Conservation (phyloP, 2,113 vertebrate species). For the Sylvilagus bachmani region DNA sequence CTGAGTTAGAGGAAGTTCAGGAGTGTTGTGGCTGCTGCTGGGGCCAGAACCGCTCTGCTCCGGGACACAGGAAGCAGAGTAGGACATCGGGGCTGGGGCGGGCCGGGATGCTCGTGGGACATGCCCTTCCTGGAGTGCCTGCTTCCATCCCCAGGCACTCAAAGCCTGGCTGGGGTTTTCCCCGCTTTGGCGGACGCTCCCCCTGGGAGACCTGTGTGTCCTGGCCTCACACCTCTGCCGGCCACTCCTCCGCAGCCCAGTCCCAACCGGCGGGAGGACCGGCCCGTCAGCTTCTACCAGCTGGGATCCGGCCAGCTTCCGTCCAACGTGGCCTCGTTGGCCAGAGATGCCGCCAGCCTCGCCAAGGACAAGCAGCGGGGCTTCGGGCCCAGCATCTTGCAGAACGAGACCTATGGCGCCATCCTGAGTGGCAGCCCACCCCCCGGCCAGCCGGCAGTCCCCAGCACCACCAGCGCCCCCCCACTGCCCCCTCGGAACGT, state of each 20-base stretch:
- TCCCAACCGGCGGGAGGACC: conserved; percentile 96
- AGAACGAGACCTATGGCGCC: conserved; percentile 98
- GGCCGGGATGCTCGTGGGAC: too few species aligned
- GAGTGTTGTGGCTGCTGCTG: too few species aligned
- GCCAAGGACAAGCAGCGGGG: conserved; percentile 95
- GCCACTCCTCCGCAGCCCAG: conserved; percentile 91
- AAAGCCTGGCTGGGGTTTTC: not conserved
- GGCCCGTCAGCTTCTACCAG: conserved; percentile 98
- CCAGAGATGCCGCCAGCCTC: conserved; percentile 90
- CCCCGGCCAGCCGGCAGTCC: conserved; percentile 80
- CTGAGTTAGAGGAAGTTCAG: not conserved
- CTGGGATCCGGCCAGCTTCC: conserved; percentile 92
- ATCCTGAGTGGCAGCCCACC: conserved; percentile 91
- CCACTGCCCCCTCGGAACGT: conserved; percentile 96
- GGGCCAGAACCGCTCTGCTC: not conserved
- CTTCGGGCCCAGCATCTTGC: conserved; percentile 94
- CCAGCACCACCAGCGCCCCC: conserved; percentile 90
- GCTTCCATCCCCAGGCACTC: too few species aligned
- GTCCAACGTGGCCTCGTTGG: conserved; percentile 86
- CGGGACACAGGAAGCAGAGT: rapidly evolving
- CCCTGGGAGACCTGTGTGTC: not conserved
- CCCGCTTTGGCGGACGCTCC: rapidly evolving
- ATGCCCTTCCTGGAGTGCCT: too few species aligned
- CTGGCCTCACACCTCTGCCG: not conserved
- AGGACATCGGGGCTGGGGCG: too few species aligned